A percentile compares a stretch with the other conserved stretches of the same genome.
Conservation (phyloP, 2,113 vertebrate genomes). For the Petaurus breviceps region DNA sequence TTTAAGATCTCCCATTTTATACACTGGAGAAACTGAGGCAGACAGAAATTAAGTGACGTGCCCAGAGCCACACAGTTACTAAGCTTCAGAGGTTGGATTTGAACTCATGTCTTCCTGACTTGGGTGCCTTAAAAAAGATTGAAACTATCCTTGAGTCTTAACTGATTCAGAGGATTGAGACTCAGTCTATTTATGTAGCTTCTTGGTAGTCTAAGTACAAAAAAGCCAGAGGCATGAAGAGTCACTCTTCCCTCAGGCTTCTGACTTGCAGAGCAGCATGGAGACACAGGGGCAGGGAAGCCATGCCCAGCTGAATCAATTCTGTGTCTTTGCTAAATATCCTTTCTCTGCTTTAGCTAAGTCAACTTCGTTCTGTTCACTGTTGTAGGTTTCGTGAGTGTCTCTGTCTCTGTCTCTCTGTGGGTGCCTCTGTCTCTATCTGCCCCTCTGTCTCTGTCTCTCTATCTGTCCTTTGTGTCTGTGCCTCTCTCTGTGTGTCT, state of each 20-base stretch:
- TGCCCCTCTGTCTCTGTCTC: not conserved
- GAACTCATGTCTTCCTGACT: not conserved
- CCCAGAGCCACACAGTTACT: not conserved
- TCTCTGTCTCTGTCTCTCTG: not conserved
- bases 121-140: not conserved
- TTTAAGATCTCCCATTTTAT: not conserved
- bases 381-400: not conserved
- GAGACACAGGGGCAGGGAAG: not conserved
- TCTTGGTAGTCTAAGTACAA: not conserved
- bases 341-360: not conserved
- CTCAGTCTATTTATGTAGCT: not conserved
- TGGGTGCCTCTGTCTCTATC: too few relatives aligned
- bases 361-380: not conserved
- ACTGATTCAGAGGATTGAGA: not conserved
- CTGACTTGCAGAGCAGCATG: not conserved
- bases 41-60: not conserved
- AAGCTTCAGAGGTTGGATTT: not conserved
- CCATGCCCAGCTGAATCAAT: not conserved
- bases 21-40: not conserved
- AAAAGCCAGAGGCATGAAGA: not conserved
- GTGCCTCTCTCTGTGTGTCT: not conserved
- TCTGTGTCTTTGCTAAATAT: not conserved
- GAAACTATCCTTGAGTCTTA: not conserved
- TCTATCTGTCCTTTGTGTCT: not conserved
- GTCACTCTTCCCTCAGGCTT: not conserved